Base-by-base conservation (phyloP, 2,797 vertebrate genomes). In the Coregonus sp. region DNA sequence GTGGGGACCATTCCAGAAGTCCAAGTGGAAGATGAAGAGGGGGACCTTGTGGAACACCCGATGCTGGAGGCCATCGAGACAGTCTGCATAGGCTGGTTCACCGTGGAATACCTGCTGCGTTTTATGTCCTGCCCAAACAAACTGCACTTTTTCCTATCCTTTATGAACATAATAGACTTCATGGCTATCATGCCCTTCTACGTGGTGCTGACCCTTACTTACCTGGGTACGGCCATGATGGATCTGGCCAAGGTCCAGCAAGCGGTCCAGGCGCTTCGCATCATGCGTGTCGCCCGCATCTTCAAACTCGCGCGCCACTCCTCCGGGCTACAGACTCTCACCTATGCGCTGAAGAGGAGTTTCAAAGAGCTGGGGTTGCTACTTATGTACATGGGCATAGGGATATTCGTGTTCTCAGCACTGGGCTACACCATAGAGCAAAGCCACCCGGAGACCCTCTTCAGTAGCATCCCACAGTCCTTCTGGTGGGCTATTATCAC, bases 401-500 rank as follows among this genome's bases (percentile, higher is more conserved):
- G 98, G 4, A 99, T 99, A 86, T 99, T 99, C 74, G 97, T 99
- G 75, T 99, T 99, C 91, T 98, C 98, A 0, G 97, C 98, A 12
- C 91, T 99, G 72, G 98, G 94, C 77, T 99, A 99, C 87, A 99
- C 98, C 67, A 96, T 99, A 95, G 98, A 99, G 87, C 98, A 99
- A 85, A 97, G 96, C 75, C 98, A 99, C 82, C 97, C 98, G 0
- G 97, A 99, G 86, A 99, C 97, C 0, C 93, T 99, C 14, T 99
- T 99, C 87, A 96, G 95, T 89, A 99, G 98, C 93, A 99, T 99
- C 86, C 98, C 98, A 4, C 98, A 99, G 81, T 98, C 98, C 0
- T 99, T 99, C 88, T 99, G 98, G 98, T 99, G 98, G 98, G 98
- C 98, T 83, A 97, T 99, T 88, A 99, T 99, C 90, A 99, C 98